A percentile compares a stretch with the other conserved stretches of the same genome.
These are phyloP conservation scores for Boleophthalmus pectinirostris DNA, from an alignment of 2,113 vertebrate genomes.

Conservation along the genomic window DNA sequence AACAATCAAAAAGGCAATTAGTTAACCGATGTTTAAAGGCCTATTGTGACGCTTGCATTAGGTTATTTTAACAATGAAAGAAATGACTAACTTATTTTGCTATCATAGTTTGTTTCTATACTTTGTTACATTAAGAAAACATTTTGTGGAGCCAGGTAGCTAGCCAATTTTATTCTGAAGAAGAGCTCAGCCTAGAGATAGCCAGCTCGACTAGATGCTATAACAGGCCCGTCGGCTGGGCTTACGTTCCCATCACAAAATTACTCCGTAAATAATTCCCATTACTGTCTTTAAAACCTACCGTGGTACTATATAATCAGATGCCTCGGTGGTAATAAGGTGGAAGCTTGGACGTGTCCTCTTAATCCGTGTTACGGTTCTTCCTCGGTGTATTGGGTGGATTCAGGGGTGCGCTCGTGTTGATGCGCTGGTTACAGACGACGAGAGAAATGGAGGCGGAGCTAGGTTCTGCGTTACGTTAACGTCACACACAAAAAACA, in stretches of 20 bases:
- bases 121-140: neutral
- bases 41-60: neutral
- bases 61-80: neutral
- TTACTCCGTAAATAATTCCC: neutral
- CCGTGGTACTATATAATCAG: neutral
- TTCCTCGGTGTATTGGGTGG: neutral
- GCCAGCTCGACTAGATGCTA: neutral
- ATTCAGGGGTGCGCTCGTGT: conserved; percentile 40
- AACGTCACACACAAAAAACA: neutral
- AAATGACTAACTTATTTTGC: neutral
- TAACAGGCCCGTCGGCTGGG: neutral
- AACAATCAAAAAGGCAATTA: neutral
- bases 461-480: neutral
- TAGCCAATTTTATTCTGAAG: neutral
- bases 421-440: neutral
- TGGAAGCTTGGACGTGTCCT: neutral
- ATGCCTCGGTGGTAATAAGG: neutral
- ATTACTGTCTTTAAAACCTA: neutral
- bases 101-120: neutral
- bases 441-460: neutral
- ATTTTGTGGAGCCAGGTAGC: neutral
- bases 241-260: neutral
- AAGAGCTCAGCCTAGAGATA: neutral
- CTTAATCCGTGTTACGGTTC: neutral
- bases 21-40: neutral